phyloP scores from a whole-genome alignment of 1,140 invertebrate species.

The Dendroctonus ponderosae region DNA sequence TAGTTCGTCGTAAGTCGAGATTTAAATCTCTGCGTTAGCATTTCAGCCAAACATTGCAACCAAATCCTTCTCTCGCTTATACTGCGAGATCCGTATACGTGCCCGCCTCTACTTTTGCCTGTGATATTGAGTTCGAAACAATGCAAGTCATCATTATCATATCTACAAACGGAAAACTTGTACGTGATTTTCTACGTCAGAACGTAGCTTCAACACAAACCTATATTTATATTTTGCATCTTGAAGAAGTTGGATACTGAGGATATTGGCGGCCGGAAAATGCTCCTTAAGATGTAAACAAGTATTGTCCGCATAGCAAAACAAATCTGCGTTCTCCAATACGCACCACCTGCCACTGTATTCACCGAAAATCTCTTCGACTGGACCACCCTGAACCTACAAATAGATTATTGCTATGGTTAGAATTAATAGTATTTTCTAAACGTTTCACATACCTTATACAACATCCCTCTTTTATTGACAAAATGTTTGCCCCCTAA shows the following conservation, averaged over 20 bases:
- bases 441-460: conserved; percentile 34
- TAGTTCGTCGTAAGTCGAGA: conserved; percentile 60
- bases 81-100: conserved; percentile 58
- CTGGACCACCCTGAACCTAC: conserved; percentile 45
- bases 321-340: conserved; percentile 45
- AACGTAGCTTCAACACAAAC: conserved; percentile 27
- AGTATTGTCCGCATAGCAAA: conserved; percentile 47
- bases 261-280: conserved; percentile 57
- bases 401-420: neutral
- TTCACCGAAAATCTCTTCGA: conserved; percentile 51
- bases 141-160: conserved; percentile 58
- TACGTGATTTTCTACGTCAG: no score
- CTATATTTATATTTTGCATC: conserved; percentile 61
- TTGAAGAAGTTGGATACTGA: conserved; percentile 63
- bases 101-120: conserved; percentile 52
- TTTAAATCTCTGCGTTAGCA: conserved; percentile 61
- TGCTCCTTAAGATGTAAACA: conserved; percentile 55
- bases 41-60: conserved; percentile 68
- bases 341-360: conserved; percentile 49
- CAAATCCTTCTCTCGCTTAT: conserved; percentile 60
- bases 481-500: conserved; percentile 39
- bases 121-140: conserved; percentile 59
- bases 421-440: neutral
- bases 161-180: conserved; percentile 50
- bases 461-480: conserved; percentile 49